Conservation (phyloP, 2,113 vertebrate genomes). For the pig (Sus scrofa) region T2T-Sscrofa CM000813.6:122402001-122402500, state of each 20-base stretch:
- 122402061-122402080: slow-evolving; percentile 4
- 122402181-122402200: background rate
- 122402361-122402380: slow-evolving; percentile 51
- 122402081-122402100: background rate
- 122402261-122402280: background rate
- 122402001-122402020: background rate
- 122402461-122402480: background rate
- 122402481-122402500: slow-evolving; percentile 13
- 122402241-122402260: background rate
- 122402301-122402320: background rate
- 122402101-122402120: background rate
- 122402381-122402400: background rate
- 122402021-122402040: background rate
- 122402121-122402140: background rate
- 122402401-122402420: background rate
- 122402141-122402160: background rate
- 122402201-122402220: background rate
- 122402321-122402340: background rate
- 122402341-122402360: background rate
- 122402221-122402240: background rate
- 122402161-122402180: background rate
- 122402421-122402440: background rate
- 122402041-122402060: background rate
- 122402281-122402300: background rate
- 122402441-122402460: background rate